Percentiles rank a stretch among this genome's conserved stretches.
phyloP scores from a whole-genome alignment of 92 coral and sea anemone species.

The Actinernus sp. region DNA sequence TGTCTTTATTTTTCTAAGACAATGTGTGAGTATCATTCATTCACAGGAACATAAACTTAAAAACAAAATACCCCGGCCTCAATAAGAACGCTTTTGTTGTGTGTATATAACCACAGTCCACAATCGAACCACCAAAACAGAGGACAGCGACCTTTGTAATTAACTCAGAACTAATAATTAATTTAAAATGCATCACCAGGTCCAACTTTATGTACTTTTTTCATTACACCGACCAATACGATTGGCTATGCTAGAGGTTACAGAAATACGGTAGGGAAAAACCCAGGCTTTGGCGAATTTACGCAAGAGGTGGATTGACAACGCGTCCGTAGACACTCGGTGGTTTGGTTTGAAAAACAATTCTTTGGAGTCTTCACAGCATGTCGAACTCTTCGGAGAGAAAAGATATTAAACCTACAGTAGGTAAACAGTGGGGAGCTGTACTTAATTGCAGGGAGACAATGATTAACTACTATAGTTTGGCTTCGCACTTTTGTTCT shows the following conservation, averaged over 20 bases:
- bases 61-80: too few species aligned
- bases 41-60: too few species aligned
- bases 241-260: neutral
- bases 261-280: neutral
- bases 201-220: conserved; percentile 1
- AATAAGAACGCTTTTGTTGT: neutral
- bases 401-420: conserved; percentile 1
- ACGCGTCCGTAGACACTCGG: too few species aligned
- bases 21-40: too few species aligned
- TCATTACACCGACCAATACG: neutral
- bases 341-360: too few species aligned
- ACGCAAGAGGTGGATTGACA: too few species aligned
- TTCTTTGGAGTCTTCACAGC: neutral
- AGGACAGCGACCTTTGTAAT: conserved; percentile 1
- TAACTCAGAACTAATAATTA: conserved; percentile 1
- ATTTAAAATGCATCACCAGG: conserved; percentile 11
- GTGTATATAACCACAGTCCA: neutral
- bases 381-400: neutral
- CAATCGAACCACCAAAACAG: conserved; percentile 4
- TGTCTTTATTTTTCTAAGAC: too few species aligned
- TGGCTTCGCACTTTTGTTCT: too few species aligned
- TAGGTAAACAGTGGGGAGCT: neutral
- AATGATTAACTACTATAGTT: neutral
- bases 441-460: neutral
- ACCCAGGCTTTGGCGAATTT: too few species aligned